These are phyloP conservation scores for Karalla daura DNA, from an alignment of 2,797 vertebrate species.

Conservation along the genomic window DNA sequence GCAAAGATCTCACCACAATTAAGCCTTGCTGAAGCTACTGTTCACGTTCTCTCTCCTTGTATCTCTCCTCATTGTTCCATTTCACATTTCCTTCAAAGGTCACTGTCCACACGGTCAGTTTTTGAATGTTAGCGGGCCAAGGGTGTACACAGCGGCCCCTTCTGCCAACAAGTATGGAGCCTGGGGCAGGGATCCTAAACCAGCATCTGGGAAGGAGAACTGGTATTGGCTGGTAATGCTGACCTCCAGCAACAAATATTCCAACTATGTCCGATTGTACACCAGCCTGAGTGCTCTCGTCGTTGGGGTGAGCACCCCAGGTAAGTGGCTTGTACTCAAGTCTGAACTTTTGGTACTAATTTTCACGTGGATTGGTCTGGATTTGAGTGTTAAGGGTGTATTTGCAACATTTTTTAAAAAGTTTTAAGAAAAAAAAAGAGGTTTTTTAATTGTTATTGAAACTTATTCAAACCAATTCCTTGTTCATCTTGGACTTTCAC, in stretches of 20 bases:
- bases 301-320: conserved; percentile 63
- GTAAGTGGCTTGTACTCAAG: no score
- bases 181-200: conserved; percentile 83
- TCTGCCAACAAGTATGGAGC: conserved; percentile 72
- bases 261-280: conserved; percentile 74
- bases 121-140: conserved; percentile 62
- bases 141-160: conserved; percentile 64
- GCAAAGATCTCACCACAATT: background rate
- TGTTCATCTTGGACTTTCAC: no score
- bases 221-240: conserved; percentile 81
- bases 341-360: no score
- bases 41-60: background rate
- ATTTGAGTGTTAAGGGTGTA: no score
- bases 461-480: no score
- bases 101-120: conserved; percentile 69
- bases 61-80: no score
- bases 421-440: no score
- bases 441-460: no score
- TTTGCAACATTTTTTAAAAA: no score
- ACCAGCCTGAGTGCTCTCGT: conserved; percentile 72
- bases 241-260: conserved; percentile 61
- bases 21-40: no score
- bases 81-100: conserved; percentile 45
- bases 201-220: conserved; percentile 71
- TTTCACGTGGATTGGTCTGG: no score